A percentile compares a stretch with the other conserved stretches of the same genome.
Conservation (phyloP, 2,113 vertebrate genomes). For the Prionailurus bengalensis region DNA sequence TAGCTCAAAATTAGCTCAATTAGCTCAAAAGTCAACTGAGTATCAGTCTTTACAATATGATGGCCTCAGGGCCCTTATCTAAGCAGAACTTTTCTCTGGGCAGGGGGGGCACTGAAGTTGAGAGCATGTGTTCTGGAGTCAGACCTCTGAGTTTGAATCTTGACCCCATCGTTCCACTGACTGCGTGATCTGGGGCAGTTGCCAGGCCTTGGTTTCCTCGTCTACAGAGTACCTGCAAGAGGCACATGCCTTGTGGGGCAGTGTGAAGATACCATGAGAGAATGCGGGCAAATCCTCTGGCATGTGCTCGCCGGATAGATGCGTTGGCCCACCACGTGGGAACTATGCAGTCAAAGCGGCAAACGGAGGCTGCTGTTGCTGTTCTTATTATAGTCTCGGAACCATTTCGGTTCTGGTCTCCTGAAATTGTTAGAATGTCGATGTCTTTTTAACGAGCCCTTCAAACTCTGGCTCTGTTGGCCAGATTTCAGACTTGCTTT, state of each 20-base stretch:
- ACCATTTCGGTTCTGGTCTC: neutral
- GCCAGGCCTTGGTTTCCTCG: neutral
- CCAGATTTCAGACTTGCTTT: neutral
- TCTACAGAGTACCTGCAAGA: neutral
- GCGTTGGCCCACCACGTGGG: neutral
- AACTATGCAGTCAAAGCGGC: neutral
- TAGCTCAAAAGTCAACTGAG: neutral
- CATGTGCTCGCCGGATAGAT: rapidly evolving
- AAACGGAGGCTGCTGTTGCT: neutral
- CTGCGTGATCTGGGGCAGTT: neutral
- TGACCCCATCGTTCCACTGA: neutral
- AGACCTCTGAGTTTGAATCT: neutral
- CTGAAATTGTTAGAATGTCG: neutral
- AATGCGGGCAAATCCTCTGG: neutral
- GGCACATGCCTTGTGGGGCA: neutral
- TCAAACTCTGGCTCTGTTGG: conserved; percentile 53
- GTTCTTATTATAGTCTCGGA: neutral
- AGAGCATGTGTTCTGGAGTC: neutral
- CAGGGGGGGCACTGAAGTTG: neutral
- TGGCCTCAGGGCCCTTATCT: neutral
- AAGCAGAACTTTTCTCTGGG: neutral
- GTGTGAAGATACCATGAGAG: neutral
- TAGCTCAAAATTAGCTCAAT: neutral
- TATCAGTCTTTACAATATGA: neutral
- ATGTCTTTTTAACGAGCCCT: conserved; percentile 49